Evolutionary conservation across 2,113 vertebrate species (phyloP).

Genomic region (Lampris incognitus): DNA sequence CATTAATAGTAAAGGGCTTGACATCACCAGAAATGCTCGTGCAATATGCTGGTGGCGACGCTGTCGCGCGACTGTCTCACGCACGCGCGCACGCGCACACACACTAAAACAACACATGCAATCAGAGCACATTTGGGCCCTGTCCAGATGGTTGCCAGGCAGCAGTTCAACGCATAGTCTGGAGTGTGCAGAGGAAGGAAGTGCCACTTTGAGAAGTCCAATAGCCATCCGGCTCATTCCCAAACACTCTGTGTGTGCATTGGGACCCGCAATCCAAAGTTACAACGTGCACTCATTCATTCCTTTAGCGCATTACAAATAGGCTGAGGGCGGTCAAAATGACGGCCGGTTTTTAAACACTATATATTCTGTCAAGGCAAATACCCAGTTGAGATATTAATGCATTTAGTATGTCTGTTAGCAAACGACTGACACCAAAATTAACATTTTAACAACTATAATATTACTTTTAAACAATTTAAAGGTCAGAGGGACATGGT

Average conservation of each 20-base stretch:
- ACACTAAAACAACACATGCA: slow-evolving; percentile 45
- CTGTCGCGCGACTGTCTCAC: slow-evolving; percentile 41
- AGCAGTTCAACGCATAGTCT: slow-evolving; percentile 73
- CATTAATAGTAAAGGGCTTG: slow-evolving; percentile 22
- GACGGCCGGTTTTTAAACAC: no score
- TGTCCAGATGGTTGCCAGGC: slow-evolving; percentile 78
- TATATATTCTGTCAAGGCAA: no score
- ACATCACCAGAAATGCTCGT: slow-evolving; percentile 22
- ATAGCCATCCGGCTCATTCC: slow-evolving; percentile 68
- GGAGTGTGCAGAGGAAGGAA: slow-evolving; percentile 82
- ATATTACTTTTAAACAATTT: no score
- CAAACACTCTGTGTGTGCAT: slow-evolving; percentile 44
- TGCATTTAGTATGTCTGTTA: no score
- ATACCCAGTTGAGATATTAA: no score
- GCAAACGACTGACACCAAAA: no score
- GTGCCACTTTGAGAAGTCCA: slow-evolving; percentile 75
- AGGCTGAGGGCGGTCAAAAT: slow-evolving; percentile 31
- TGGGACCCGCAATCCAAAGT: slow-evolving; percentile 46
- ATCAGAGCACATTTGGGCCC: slow-evolving; percentile 65
- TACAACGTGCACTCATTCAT: slow-evolving; percentile 64
- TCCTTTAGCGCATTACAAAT: slow-evolving; percentile 32
- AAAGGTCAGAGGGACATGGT: no score
- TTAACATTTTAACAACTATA: no score
- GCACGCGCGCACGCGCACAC: slow-evolving; percentile 42
- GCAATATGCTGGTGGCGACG: slow-evolving; percentile 46